Evolutionary conservation across 2,888 invertebrate genomes (phyloP).

Genomic region (Neoaliturus tenellus): DNA sequence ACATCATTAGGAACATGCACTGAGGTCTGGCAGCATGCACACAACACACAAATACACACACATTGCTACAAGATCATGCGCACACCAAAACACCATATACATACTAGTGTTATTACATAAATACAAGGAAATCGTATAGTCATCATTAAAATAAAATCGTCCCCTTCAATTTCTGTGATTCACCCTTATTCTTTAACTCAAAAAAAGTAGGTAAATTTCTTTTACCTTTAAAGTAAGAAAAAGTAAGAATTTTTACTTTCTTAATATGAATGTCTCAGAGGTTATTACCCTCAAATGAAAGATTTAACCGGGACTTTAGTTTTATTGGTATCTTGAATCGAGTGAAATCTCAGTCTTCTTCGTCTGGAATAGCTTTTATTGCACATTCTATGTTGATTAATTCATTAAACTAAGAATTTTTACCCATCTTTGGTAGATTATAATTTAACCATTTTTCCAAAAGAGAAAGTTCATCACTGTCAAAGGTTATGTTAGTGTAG

Average conservation of each 20-base stretch:
- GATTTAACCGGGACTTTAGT: too few species aligned
- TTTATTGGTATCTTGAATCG: not conserved
- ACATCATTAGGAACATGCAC: slow-evolving; percentile 48
- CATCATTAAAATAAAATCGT: too few species aligned
- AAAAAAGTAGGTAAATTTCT: too few species aligned
- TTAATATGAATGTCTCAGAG: too few species aligned
- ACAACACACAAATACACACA: slow-evolving; percentile 33
- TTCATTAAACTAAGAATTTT: not conserved
- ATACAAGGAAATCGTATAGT: not conserved
- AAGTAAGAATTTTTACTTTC: too few species aligned
- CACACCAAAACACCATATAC: not conserved
- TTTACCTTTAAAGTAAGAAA: too few species aligned
- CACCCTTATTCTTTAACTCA: too few species aligned
- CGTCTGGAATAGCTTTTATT: slow-evolving; percentile 1
- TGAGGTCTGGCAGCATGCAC: slow-evolving; percentile 55
- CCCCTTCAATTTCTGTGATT: too few species aligned
- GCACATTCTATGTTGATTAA: not conserved
- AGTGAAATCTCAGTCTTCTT: not conserved
- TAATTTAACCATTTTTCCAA: not conserved
- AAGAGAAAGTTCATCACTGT: not conserved
- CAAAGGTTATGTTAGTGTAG: not conserved
- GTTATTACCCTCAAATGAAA: too few species aligned
- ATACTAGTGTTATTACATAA: not conserved
- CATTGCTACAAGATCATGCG: slow-evolving; percentile 24
- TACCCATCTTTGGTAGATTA: not conserved